Conservation (phyloP, 2,113 vertebrate genomes). For the Pogonocichla stellata region DNA sequence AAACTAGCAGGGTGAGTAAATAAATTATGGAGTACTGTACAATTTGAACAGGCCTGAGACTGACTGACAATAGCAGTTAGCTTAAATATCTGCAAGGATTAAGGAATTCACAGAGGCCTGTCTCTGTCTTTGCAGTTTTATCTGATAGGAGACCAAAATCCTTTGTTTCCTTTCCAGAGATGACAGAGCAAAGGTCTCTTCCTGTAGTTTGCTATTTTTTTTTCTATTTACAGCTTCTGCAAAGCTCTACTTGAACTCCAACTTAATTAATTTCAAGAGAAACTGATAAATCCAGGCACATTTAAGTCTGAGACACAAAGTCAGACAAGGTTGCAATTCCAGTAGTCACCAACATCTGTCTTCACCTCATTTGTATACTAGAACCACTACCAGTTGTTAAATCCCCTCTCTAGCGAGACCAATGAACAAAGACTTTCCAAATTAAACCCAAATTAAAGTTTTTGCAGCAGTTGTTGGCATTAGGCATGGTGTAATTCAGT, state of each 20-base stretch:
- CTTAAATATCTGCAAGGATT: neutral
- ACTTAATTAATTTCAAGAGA: neutral
- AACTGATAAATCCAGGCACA: neutral
- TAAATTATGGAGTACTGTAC: neutral
- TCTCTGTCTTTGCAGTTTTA: neutral
- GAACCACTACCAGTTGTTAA: neutral
- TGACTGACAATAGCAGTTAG: neutral
- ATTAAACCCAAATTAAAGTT: neutral
- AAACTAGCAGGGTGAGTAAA: neutral
- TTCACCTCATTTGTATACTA: neutral
- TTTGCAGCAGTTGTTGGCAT: neutral
- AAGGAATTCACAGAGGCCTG: neutral
- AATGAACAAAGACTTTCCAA: neutral
- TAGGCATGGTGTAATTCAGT: neutral
- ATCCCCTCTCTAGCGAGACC: neutral
- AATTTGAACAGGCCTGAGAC: neutral
- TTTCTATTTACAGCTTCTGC: neutral
- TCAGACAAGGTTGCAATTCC: neutral
- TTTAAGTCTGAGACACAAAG: neutral
- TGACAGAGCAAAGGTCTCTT: neutral
- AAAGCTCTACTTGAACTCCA: neutral
- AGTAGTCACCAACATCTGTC: neutral
- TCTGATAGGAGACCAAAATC: neutral
- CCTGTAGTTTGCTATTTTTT: neutral
- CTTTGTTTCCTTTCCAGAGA: neutral